These are phyloP conservation scores for Bombus haemorrhoidalis DNA, from an alignment of 1,140 invertebrate species.

Conservation along the genomic window DNA sequence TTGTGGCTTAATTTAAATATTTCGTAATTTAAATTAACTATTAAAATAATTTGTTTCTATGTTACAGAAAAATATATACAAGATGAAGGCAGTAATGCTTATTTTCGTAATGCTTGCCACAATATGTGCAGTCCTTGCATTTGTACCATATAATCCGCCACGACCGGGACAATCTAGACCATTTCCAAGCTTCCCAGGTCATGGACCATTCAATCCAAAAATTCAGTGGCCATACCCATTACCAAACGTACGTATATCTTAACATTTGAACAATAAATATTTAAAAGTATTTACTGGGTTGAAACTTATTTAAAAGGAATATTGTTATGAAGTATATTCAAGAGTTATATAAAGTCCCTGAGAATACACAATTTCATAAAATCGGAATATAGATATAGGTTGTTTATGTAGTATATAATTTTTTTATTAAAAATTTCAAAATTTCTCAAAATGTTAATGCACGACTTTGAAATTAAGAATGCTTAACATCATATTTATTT, in stretches of 20 bases:
- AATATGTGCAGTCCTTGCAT: conserved; percentile 34
- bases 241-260: conserved; percentile 37
- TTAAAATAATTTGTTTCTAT: not conserved
- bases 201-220: conserved; percentile 47
- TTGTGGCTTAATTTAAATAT: too few species aligned
- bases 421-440: too few species aligned
- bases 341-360: too few species aligned
- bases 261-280: not conserved
- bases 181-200: conserved; percentile 8
- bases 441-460: too few species aligned
- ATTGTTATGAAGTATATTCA: too few species aligned
- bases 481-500: too few species aligned
- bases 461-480: too few species aligned
- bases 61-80: not conserved
- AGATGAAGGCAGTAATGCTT: conserved; percentile 31
- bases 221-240: not conserved
- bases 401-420: too few species aligned
- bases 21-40: not conserved
- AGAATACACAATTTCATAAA: too few species aligned
- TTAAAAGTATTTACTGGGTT: not conserved
- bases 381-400: too few species aligned
- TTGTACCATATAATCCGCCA: conserved; percentile 3
- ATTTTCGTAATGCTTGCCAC: conserved; percentile 31
- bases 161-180: not conserved
- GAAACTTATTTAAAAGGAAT: too few species aligned